phyloP scores from a whole-genome alignment of 2,797 vertebrate species.

The Pygocentrus nattereri region DNA sequence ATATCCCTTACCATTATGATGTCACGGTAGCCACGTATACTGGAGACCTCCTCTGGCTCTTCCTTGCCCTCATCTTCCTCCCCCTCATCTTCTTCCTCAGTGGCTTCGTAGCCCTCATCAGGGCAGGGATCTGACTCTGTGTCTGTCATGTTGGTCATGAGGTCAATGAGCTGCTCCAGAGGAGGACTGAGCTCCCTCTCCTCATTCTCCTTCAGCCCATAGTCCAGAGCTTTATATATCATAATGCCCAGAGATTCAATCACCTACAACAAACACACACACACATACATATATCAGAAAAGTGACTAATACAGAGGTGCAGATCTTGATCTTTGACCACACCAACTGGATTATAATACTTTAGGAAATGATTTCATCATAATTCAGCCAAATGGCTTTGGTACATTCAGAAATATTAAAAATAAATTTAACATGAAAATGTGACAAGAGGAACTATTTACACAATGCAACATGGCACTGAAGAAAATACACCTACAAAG shows the following conservation, averaged over 20 bases:
- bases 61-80: constrained; percentile 87
- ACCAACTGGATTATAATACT: no score
- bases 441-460: no score
- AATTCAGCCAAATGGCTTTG: no score
- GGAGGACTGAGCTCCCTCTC: constrained; percentile 95
- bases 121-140: constrained; percentile 82
- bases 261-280: constrained; percentile 75
- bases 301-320: neutral
- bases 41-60: constrained; percentile 63
- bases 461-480: no score
- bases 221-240: constrained; percentile 99
- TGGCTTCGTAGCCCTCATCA: constrained; percentile 95
- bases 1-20: constrained; percentile 84
- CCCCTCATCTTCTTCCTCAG: constrained; percentile 90
- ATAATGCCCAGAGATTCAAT: constrained; percentile 96
- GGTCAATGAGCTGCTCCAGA: constrained; percentile 92
- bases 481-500: no score
- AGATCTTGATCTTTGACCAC: neutral
- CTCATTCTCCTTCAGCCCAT: constrained; percentile 94
- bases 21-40: constrained; percentile 84
- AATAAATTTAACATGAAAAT: no score
- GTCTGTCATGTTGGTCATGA: constrained; percentile 90
- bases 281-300: neutral
- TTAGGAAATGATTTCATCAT: no score
- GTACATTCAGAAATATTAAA: no score